Evolutionary conservation across 1,140 invertebrate species (phyloP).

Genomic region (Rhopalosiphum padi): DNA sequence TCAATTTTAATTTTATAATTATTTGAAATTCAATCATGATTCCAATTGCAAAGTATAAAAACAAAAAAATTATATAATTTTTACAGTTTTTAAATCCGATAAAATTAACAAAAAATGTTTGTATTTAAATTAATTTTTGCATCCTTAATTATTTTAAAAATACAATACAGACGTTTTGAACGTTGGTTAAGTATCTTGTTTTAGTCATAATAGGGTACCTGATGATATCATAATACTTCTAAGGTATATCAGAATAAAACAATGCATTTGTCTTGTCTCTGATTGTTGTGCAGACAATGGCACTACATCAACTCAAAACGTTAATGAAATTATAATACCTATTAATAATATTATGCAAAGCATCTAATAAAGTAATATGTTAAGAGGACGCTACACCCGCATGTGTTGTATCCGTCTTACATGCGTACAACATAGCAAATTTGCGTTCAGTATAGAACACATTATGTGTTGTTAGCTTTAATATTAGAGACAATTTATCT

Average conservation of each 20-base stretch:
- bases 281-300: constrained; percentile 9
- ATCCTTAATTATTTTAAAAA: background rate
- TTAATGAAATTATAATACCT: constrained; percentile 49
- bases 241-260: background rate
- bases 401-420: too few species aligned
- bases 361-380: constrained; percentile 38
- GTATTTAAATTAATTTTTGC: background rate
- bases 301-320: constrained; percentile 8
- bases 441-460: too few species aligned
- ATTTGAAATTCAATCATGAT: too few species aligned
- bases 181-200: background rate
- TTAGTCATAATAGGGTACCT: background rate
- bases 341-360: constrained; percentile 34
- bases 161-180: background rate
- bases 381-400: background rate
- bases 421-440: too few species aligned
- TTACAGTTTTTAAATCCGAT: too few species aligned
- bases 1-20: too few species aligned
- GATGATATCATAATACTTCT: background rate
- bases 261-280: background rate
- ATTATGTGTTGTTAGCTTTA: too few species aligned
- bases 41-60: too few species aligned
- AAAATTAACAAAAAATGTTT: too few species aligned
- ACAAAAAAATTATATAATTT: too few species aligned
- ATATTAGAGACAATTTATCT: too few species aligned